phyloP scores from a whole-genome alignment of 1,140 invertebrate species.

The Aleiodes sp. region DNA sequence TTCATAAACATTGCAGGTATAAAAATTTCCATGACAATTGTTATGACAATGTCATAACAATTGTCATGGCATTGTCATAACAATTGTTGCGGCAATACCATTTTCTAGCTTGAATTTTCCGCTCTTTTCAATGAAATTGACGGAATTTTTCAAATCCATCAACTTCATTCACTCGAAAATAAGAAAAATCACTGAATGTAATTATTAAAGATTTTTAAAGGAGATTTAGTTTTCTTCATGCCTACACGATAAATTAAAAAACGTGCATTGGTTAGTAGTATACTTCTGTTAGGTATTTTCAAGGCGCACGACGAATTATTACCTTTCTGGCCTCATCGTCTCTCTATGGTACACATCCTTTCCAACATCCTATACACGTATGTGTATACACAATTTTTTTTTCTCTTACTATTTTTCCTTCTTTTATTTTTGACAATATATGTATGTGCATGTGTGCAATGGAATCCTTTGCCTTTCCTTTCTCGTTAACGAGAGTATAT shows the following conservation, averaged over 20 bases:
- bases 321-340: constrained; percentile 18
- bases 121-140: no score
- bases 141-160: background rate
- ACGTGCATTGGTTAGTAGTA: constrained; percentile 11
- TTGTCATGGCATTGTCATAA: no score
- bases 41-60: no score
- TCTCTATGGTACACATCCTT: constrained; percentile 1
- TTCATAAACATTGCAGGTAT: no score
- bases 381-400: constrained; percentile 19
- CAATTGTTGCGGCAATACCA: no score
- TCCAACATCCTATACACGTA: constrained; percentile 13
- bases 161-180: background rate
- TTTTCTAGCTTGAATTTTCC: no score
- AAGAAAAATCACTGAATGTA: background rate
- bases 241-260: background rate
- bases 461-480: constrained; percentile 20
- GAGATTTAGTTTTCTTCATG: background rate
- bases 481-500: constrained; percentile 23
- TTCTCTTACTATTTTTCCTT: background rate
- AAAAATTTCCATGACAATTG: no score
- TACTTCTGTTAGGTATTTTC: constrained; percentile 15
- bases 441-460: constrained; percentile 19
- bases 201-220: background rate
- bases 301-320: constrained; percentile 17
- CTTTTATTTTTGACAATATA: background rate